These are phyloP conservation scores for Tanytarsus gracilentus DNA, from an alignment of 2,888 invertebrate species.

Conservation along the genomic window DNA sequence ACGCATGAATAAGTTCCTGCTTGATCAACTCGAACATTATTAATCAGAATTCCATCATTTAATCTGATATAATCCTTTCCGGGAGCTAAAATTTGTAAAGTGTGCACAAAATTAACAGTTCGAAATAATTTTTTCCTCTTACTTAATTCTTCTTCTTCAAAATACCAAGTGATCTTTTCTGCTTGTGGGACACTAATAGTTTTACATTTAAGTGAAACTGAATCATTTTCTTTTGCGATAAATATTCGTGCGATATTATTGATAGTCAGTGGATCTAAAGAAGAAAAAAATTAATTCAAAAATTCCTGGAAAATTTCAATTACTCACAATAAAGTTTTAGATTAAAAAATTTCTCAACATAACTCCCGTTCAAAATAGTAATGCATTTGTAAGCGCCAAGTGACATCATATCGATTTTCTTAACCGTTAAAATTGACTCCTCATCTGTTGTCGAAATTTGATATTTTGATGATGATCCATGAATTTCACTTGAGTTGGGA, in stretches of 20 bases:
- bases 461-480: background rate
- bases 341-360: background rate
- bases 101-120: background rate
- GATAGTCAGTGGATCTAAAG: background rate
- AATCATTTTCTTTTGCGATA: background rate
- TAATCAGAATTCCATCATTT: background rate
- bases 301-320: background rate
- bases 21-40: background rate
- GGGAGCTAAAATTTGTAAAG: background rate
- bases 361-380: background rate
- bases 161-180: background rate
- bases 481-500: background rate
- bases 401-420: background rate
- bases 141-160: background rate
- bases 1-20: slow-evolving; percentile 7
- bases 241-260: background rate
- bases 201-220: background rate
- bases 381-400: background rate
- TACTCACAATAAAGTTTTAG: slow-evolving; percentile 5
- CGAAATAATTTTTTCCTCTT: background rate
- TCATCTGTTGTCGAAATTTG: background rate
- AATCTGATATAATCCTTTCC: background rate
- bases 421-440: background rate
- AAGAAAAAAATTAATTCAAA: background rate
- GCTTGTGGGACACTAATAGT: background rate